A percentile compares a stretch with the other conserved stretches of the same genome.
phyloP scores from a whole-genome alignment of 2,797 vertebrate genomes.

The Pseudopleuronectes americanus region DNA sequence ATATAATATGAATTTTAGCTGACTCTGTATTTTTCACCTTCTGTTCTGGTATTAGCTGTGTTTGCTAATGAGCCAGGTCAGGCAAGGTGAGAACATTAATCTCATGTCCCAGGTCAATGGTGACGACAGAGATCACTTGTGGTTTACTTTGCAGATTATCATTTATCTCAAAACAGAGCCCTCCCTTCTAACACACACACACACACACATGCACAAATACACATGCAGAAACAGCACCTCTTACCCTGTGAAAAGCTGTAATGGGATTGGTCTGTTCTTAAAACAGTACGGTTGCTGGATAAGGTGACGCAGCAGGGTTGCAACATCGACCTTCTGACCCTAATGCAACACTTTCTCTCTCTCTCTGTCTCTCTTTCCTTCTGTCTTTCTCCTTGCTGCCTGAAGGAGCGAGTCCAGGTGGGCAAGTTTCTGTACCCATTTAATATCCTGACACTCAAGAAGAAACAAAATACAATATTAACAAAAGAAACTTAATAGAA shows the following conservation, averaged over 20 bases:
- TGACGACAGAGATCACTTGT: slow-evolving; percentile 20
- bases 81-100: slow-evolving; percentile 27
- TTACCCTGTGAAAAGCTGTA: slow-evolving; percentile 41
- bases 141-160: slow-evolving; percentile 37
- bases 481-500: no score
- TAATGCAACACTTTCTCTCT: slow-evolving; percentile 12
- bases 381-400: slow-evolving; percentile 43
- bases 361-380: slow-evolving; percentile 4
- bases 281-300: slow-evolving; percentile 48
- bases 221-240: slow-evolving; percentile 17
- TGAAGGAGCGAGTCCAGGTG: slow-evolving; percentile 83
- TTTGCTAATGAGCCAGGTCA: slow-evolving; percentile 2
- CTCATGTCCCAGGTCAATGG: slow-evolving; percentile 16
- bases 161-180: slow-evolving; percentile 6
- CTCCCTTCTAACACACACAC: slow-evolving; percentile 5
- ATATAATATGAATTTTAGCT: not conserved
- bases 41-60: not conserved
- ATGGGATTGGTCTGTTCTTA: slow-evolving; percentile 70
- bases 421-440: slow-evolving; percentile 18
- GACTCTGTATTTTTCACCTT: not conserved
- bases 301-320: slow-evolving; percentile 45
- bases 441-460: not conserved
- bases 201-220: slow-evolving; percentile 16
- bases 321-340: slow-evolving; percentile 33
- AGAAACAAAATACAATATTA: not conserved